phyloP scores from a whole-genome alignment of 2,888 invertebrate genomes.

The Trachelus stipa region DNA sequence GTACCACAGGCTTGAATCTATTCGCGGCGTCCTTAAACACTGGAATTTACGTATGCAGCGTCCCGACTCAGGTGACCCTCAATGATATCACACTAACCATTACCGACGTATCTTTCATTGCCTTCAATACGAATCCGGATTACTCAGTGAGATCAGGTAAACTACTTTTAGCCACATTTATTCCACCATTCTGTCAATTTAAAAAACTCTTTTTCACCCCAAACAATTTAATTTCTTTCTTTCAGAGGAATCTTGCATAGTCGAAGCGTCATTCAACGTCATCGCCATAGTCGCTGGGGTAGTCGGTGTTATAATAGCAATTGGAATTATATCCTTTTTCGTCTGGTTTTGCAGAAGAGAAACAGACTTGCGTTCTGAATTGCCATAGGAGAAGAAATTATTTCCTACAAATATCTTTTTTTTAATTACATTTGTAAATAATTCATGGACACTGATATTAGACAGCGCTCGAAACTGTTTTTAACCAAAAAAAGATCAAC shows the following conservation, averaged over 20 bases:
- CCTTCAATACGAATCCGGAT: slow-evolving; percentile 34
- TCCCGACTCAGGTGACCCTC: slow-evolving; percentile 19
- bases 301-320: slow-evolving; percentile 21
- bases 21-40: slow-evolving; percentile 27
- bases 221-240: background rate
- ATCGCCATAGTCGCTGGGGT: slow-evolving; percentile 36
- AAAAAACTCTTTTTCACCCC: background rate
- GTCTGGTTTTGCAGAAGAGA: slow-evolving; percentile 10
- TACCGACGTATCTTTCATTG: slow-evolving; percentile 36
- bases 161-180: background rate
- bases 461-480: background rate
- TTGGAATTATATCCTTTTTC: slow-evolving; percentile 22
- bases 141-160: slow-evolving; percentile 35
- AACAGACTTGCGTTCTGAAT: slow-evolving; percentile 7
- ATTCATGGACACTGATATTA: background rate
- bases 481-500: background rate
- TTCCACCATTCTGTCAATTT: background rate
- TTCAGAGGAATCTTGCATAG: slow-evolving; percentile 39
- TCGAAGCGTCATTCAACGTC: slow-evolving; percentile 19
- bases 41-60: slow-evolving; percentile 33
- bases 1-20: slow-evolving; percentile 29
- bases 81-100: slow-evolving; percentile 30
- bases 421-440: background rate
- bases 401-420: background rate
- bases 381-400: slow-evolving; percentile 1